Conservation (phyloP, 1,140 invertebrate species). For the Oscheius sp. region DNA sequence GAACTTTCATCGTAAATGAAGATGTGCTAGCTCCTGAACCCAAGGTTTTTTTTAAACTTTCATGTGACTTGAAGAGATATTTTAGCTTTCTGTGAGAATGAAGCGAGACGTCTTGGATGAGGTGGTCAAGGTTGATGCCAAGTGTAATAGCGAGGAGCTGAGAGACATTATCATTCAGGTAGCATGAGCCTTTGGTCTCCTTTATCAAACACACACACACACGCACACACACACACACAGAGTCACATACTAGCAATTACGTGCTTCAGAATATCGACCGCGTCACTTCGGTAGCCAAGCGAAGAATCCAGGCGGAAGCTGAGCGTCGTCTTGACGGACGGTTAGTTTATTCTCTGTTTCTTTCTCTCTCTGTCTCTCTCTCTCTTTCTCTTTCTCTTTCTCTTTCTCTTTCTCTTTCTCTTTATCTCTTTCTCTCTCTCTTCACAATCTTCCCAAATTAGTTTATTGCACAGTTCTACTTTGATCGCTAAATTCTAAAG, state of each 20-base stretch:
- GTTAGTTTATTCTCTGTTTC: not conserved
- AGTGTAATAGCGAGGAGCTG: constrained; percentile 35
- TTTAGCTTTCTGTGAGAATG: not conserved
- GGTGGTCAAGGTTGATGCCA: constrained; percentile 22
- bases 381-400: too few species aligned
- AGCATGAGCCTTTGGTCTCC: too few species aligned
- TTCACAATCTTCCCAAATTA: too few species aligned
- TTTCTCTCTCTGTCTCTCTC: not conserved
- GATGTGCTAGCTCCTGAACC: not conserved
- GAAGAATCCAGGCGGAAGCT: constrained; percentile 27
- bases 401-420: not conserved
- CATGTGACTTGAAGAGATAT: not conserved
- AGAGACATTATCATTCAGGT: constrained; percentile 31
- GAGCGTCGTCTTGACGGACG: constrained; percentile 24
- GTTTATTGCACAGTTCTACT: too few species aligned
- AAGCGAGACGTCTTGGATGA: not conserved
- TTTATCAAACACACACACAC: too few species aligned
- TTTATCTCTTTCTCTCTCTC: too few species aligned
- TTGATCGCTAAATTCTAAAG: too few species aligned
- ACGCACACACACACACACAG: too few species aligned
- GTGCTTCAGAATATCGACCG: constrained; percentile 30
- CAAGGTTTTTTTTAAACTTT: not conserved
- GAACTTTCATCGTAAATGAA: constrained; percentile 7
- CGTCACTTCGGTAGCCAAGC: constrained; percentile 31
- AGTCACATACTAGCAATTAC: too few species aligned